Base-by-base conservation (phyloP, 2,797 vertebrate species). In the Antennarius maculatus region DNA sequence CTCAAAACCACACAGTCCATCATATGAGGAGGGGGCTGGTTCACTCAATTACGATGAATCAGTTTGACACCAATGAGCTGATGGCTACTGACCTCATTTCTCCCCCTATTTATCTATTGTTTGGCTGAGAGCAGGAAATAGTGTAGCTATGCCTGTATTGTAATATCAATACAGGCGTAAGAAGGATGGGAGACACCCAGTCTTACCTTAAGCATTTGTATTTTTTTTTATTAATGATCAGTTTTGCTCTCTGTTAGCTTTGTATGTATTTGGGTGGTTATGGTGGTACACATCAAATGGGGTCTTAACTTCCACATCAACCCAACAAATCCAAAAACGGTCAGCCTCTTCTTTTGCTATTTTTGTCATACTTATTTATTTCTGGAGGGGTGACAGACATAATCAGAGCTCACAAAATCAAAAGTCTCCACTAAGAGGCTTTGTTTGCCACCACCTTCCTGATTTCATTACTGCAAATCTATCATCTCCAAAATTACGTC, bases 1-100 rank as follows among this genome's bases (percentile, higher is more conserved):
- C 31, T 42, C 50, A 53, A 74, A 80, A 66, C 18, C 60, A 70
- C 63, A 73, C 37, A 68, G 18, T 31, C 45, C 56, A 56, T 57
- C 71, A 69, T 46, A 53, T 14, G 28, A 27, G 11, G 37, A 17
- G 45, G 48, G 27, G 54, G 68, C 23, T 65, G 74, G 80, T 69
- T 71, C 75, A 77, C 2, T 81, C 74, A 78, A 76, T 81, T 52
- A 78, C 59, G 75, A 57, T 11, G 12, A 80, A 74, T 76, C 69
- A 55, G 59, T 47, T 54, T 81, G 85, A 86, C 77, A 79, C 80
- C 77, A 51, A 60, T 8, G 53, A 73, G 76, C 69, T 61, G 71
- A 69, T 61, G 70, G 73, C 69, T 70, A 71, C 68, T 87, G 85
- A 89, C 85, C 85, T 80, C 87, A 61, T 81, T 87, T 80, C 75